Percentiles rank a stretch among this genome's conserved stretches.
phyloP scores from a whole-genome alignment of 1,140 invertebrate species.

The Elysia chlorotica region DNA sequence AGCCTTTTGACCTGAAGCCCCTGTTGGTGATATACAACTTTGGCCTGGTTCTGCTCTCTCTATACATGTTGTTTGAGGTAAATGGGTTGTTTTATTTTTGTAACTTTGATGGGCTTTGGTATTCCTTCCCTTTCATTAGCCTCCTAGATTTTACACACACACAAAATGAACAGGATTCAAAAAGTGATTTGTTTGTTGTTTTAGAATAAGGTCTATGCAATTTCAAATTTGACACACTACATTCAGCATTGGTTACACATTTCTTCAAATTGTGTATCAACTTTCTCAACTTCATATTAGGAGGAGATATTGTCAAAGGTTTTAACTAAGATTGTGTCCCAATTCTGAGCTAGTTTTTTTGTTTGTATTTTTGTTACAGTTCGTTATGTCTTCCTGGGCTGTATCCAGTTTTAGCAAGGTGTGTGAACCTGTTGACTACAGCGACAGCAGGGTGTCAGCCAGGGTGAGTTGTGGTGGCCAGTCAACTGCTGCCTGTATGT shows the following conservation, averaged over 20 bases:
- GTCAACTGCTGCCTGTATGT: too few relatives aligned
- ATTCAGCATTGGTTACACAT: too few relatives aligned
- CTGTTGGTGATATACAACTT: constrained; percentile 84
- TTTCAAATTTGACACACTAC: too few relatives aligned
- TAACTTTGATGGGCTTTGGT: too few relatives aligned
- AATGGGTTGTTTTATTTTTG: constrained; percentile 5
- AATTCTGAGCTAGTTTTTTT: not conserved
- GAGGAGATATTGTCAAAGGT: not conserved
- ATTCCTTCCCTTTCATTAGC: too few relatives aligned
- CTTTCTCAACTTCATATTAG: not conserved
- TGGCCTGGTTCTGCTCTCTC: constrained; percentile 81
- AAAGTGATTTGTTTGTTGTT: too few relatives aligned
- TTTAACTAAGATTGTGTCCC: not conserved
- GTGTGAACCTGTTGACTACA: constrained; percentile 90
- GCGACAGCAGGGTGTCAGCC: constrained; percentile 73
- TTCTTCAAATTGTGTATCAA: not conserved
- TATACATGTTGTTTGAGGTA: constrained; percentile 69
- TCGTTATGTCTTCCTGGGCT: constrained; percentile 76
- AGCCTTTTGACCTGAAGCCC: constrained; percentile 80
- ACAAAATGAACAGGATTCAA: too few relatives aligned
- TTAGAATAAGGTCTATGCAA: too few relatives aligned
- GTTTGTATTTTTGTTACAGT: constrained; percentile 59
- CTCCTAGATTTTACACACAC: too few relatives aligned
- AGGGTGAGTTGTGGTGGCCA: constrained; percentile 76
- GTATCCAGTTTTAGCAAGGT: constrained; percentile 77